Percentiles rank a stretch among this genome's conserved stretches.
Evolutionary conservation across 2,888 invertebrate species (phyloP).

Genomic region (Eupithecia insigniata): DNA sequence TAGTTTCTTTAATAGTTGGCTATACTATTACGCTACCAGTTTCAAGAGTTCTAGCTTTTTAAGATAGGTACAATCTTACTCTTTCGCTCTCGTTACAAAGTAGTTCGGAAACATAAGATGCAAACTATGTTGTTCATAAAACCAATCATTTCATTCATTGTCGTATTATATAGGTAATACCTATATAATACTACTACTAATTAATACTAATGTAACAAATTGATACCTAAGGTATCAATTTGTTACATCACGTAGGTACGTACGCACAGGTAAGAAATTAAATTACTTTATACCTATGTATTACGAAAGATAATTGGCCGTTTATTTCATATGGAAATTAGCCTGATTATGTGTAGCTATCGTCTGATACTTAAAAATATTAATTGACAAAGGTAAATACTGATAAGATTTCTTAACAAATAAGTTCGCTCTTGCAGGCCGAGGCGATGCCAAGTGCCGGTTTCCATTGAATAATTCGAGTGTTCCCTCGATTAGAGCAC

Average conservation of each 20-base stretch:
- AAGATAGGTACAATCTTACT: neutral
- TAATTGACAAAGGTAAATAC: neutral
- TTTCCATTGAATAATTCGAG: neutral
- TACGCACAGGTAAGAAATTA: conserved; percentile 16
- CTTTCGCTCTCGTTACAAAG: neutral
- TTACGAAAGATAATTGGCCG: neutral
- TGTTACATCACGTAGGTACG: conserved; percentile 30
- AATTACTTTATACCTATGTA: conserved; percentile 14
- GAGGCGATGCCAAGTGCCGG: neutral
- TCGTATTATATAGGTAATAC: neutral
- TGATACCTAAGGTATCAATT: too few species aligned
- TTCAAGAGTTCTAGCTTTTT: neutral
- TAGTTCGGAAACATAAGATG: neutral
- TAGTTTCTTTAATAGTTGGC: neutral
- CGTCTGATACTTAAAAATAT: neutral
- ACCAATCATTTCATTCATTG: neutral
- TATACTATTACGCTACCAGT: neutral
- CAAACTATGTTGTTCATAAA: neutral
- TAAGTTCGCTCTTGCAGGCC: neutral
- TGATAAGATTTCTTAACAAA: neutral
- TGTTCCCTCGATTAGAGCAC: neutral
- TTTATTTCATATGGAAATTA: neutral
- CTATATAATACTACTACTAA: too few species aligned
- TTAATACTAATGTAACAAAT: too few species aligned
- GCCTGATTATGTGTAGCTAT: neutral